Conservation (phyloP, 2,113 vertebrate genomes). For the Paradoxurus hermaphroditus region DNA sequence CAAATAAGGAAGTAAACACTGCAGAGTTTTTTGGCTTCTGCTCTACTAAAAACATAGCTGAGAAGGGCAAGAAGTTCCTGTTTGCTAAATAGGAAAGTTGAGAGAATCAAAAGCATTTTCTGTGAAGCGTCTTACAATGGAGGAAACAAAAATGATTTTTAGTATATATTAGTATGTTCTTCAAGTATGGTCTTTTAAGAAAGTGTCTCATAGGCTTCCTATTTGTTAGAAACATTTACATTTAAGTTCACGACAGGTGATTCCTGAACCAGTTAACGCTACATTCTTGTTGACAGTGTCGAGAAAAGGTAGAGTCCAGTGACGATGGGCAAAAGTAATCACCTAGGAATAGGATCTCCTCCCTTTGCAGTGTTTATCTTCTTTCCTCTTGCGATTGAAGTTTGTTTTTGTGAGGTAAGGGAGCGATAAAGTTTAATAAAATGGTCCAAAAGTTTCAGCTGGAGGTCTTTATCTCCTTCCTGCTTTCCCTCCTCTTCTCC, state of each 20-base stretch:
- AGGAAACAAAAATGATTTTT: conserved; percentile 4
- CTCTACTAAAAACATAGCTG: conserved; percentile 53
- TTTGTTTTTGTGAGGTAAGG: background rate
- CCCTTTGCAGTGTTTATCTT: background rate
- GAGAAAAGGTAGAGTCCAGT: background rate
- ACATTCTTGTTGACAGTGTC: background rate
- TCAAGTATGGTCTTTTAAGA: background rate
- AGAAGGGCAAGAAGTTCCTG: conserved; percentile 58
- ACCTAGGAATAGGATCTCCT: background rate
- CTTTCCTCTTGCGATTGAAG: background rate
- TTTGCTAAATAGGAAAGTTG: conserved; percentile 40
- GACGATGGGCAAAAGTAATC: background rate
- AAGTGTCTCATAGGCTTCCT: background rate
- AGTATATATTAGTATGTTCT: background rate
- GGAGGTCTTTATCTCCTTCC: background rate
- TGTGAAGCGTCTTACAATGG: background rate
- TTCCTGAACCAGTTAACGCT: background rate
- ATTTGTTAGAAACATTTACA: background rate
- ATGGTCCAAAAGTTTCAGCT: background rate
- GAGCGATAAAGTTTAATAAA: background rate
- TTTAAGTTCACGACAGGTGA: background rate
- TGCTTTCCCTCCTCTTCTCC: background rate
- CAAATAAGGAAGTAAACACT: conserved; percentile 77
- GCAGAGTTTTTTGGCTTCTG: conserved; percentile 64
- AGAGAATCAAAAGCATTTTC: conserved; percentile 25